These are phyloP conservation scores for Hylyphantes graminicola DNA, from an alignment of 1,140 invertebrate species.

Conservation along the genomic window DNA sequence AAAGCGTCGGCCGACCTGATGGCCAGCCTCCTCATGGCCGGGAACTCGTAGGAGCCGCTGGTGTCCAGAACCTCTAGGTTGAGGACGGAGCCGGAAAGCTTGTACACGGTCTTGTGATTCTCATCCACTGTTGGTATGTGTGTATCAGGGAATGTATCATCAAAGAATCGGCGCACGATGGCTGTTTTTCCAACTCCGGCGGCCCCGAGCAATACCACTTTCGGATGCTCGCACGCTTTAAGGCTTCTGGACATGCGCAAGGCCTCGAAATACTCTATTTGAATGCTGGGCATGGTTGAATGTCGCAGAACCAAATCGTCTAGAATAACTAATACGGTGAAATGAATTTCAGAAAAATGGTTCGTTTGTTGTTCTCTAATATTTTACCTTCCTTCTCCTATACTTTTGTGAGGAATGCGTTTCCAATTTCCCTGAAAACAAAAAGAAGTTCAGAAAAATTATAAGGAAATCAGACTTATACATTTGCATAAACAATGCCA, in stretches of 20 bases:
- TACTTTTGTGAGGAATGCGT: too few species aligned
- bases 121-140: constrained; percentile 93
- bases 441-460: too few species aligned
- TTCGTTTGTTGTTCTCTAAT: too few species aligned
- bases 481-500: too few species aligned
- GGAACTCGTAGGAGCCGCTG: constrained; percentile 83
- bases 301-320: too few species aligned
- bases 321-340: too few species aligned
- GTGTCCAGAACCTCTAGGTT: constrained; percentile 91
- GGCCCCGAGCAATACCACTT: constrained; percentile 88
- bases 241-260: background rate
- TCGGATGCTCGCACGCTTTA: constrained; percentile 74
- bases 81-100: constrained; percentile 74
- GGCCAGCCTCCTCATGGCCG: constrained; percentile 91
- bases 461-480: too few species aligned
- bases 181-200: constrained; percentile 92
- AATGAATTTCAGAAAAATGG: too few species aligned
- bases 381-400: too few species aligned
- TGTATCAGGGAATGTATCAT: constrained; percentile 82
- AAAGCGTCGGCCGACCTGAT: constrained; percentile 89
- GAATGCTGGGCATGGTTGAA: constrained; percentile 5
- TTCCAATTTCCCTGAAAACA: too few species aligned
- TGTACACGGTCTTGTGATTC: constrained; percentile 89
- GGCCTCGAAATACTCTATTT: constrained; percentile 1
- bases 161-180: constrained; percentile 90